phyloP scores from a whole-genome alignment of 2,888 invertebrate genomes.

The Stenurella melanura region DNA sequence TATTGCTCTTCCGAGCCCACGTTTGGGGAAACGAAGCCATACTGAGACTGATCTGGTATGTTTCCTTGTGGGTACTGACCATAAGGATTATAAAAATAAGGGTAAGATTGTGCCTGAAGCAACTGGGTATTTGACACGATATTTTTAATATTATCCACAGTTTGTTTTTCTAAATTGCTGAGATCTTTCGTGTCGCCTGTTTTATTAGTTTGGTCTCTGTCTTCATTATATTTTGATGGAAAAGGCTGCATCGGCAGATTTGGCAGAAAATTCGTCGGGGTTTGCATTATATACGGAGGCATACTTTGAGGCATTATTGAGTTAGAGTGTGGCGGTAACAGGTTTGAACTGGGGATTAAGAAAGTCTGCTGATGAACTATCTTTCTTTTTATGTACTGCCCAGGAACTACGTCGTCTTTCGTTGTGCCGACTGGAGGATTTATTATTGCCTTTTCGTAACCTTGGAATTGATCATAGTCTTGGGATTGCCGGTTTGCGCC shows the following conservation, averaged over 20 bases:
- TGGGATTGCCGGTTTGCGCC: slow-evolving; percentile 41
- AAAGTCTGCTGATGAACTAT: slow-evolving; percentile 70
- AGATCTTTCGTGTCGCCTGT: slow-evolving; percentile 36
- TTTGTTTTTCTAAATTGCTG: slow-evolving; percentile 62
- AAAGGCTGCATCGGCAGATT: not conserved
- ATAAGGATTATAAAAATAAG: slow-evolving; percentile 49
- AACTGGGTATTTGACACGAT: slow-evolving; percentile 61
- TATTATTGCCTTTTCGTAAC: slow-evolving; percentile 48
- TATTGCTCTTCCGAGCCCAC: slow-evolving; percentile 29
- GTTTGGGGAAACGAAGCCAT: slow-evolving; percentile 40
- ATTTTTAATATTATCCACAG: slow-evolving; percentile 66
- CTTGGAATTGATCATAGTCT: slow-evolving; percentile 43
- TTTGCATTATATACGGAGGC: slow-evolving; percentile 12
- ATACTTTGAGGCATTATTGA: slow-evolving; percentile 26
- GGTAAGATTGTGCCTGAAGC: slow-evolving; percentile 32
- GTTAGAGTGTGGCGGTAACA: not conserved
- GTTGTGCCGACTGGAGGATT: slow-evolving; percentile 54
- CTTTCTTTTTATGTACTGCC: slow-evolving; percentile 68
- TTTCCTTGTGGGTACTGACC: slow-evolving; percentile 37
- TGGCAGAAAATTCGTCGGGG: slow-evolving; percentile 19
- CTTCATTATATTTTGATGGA: not conserved
- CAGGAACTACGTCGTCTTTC: slow-evolving; percentile 64
- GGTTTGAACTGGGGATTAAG: slow-evolving; percentile 59
- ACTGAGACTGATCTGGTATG: slow-evolving; percentile 37
- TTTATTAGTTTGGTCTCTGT: slow-evolving; percentile 3